These are phyloP conservation scores for Pluvialis apricaria DNA, from an alignment of 2,113 vertebrate species.

Conservation along the genomic window DNA sequence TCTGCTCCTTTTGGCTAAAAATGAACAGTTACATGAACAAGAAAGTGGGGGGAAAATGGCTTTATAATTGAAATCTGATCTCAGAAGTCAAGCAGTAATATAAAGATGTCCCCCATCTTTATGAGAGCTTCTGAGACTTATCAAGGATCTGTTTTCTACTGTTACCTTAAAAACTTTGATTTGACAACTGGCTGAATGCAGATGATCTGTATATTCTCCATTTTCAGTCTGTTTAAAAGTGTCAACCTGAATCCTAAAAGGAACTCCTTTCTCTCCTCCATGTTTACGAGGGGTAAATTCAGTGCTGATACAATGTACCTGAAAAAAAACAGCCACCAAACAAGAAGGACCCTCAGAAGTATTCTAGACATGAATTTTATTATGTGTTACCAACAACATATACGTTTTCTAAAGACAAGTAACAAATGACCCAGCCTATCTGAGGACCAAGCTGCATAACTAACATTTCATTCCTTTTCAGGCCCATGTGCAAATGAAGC, in stretches of 20 bases:
- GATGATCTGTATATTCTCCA: constrained; percentile 82
- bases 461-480: neutral
- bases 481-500: neutral
- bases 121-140: neutral
- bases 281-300: constrained; percentile 85
- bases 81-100: neutral
- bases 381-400: neutral
- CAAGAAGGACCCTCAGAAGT: neutral
- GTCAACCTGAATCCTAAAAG: constrained; percentile 83
- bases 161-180: constrained; percentile 86
- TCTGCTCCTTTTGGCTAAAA: constrained; percentile 85
- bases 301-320: constrained; percentile 87
- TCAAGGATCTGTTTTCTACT: neutral
- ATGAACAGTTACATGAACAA: constrained; percentile 16
- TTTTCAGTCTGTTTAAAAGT: constrained; percentile 81
- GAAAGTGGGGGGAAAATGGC: neutral
- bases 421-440: neutral
- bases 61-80: neutral
- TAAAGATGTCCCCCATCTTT: neutral
- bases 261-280: constrained; percentile 83
- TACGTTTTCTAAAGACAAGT: neutral
- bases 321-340: neutral
- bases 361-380: neutral
- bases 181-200: constrained; percentile 85
- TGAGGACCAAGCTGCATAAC: neutral